Evolutionary conservation across 1,140 invertebrate genomes (phyloP), one percentile per base, ranked within the genome.

Genomic region (Heliconius nattereri): DNA sequence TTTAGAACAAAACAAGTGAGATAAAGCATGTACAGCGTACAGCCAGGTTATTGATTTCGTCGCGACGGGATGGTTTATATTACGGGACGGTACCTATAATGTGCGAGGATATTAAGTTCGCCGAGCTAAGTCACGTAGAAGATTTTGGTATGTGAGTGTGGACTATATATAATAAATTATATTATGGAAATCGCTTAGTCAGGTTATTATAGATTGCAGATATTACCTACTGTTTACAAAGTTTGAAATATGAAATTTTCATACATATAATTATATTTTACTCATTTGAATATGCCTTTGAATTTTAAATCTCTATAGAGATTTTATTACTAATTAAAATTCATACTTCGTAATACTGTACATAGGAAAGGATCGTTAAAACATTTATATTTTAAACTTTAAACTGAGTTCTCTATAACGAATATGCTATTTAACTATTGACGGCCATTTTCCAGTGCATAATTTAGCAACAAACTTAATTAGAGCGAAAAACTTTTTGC

Each of bases 41-140:
- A 45, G 54, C 73, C 35, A 75, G 70, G 75, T 76, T 80, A 80
- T 80, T 75, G 79, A 80, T 80, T 80, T 76, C 79, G 79, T 76
- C 75, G 75, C 79, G 71, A 40, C 71, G 54, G 45, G 54, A 73
- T 75, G 72, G 54, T 32, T 76, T 49, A 80, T 73, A 71, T 76
- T 80, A 76, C 79, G 40, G 66, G 37, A 70, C 70, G 20, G 23
- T 76, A 35, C 32, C 32, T 35, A 54, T 73, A 72, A 49, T 23
- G 45, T 79, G 78, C 72, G n/a, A 13, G 54, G 73, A 60, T 80
- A 76, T 79, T 66, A 70, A 75, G 45, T 79, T 79, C 78, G 19
- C 57, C 73, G 37, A 74, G 77, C 29, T 78, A 35, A 79, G 78
- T 70, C 72, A 75, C 78, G 72, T 71, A 70, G 73, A 78, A 60